Conservation (phyloP, 2,888 invertebrate species). For the Andrena flavipes region DNA sequence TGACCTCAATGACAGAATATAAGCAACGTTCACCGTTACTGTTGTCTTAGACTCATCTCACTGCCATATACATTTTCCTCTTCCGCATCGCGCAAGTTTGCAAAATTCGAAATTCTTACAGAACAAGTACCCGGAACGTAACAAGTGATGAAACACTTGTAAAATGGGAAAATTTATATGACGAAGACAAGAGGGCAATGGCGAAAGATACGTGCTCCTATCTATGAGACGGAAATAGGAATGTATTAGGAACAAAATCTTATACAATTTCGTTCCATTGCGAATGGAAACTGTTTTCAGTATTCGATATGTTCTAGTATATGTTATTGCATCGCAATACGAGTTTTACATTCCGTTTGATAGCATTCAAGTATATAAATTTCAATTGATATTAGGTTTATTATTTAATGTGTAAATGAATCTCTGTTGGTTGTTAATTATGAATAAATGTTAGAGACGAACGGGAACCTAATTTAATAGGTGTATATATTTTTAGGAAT, state of each 20-base stretch:
- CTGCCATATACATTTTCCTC: background rate
- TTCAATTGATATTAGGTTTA: background rate
- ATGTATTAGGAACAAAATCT: background rate
- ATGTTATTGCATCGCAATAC: slow-evolving; percentile 7
- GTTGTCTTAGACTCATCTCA: slow-evolving; percentile 37
- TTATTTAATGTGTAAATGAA: slow-evolving; percentile 21
- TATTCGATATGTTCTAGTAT: slow-evolving; percentile 13
- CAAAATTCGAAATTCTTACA: slow-evolving; percentile 55
- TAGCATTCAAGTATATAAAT: background rate
- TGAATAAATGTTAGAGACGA: slow-evolving; percentile 3
- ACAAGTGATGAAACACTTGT: slow-evolving; percentile 39
- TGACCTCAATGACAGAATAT: slow-evolving; percentile 82
- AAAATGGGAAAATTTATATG: slow-evolving; percentile 33
- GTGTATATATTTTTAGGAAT: slow-evolving; percentile 25
- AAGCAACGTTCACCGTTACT: slow-evolving; percentile 56
- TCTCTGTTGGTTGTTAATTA: slow-evolving; percentile 45
- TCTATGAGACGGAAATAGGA: background rate
- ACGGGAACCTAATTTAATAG: background rate
- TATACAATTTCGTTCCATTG: slow-evolving; percentile 5
- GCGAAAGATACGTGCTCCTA: slow-evolving; percentile 24
- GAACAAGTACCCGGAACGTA: slow-evolving; percentile 28
- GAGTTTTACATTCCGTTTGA: slow-evolving; percentile 4
- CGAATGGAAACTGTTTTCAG: slow-evolving; percentile 25
- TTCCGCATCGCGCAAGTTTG: slow-evolving; percentile 23
- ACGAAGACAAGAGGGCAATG: slow-evolving; percentile 16